Percentiles rank a stretch among this genome's conserved stretches.
Conservation (phyloP, 2,888 invertebrate species). For the Caenorhabditis sulstoni region DNA sequence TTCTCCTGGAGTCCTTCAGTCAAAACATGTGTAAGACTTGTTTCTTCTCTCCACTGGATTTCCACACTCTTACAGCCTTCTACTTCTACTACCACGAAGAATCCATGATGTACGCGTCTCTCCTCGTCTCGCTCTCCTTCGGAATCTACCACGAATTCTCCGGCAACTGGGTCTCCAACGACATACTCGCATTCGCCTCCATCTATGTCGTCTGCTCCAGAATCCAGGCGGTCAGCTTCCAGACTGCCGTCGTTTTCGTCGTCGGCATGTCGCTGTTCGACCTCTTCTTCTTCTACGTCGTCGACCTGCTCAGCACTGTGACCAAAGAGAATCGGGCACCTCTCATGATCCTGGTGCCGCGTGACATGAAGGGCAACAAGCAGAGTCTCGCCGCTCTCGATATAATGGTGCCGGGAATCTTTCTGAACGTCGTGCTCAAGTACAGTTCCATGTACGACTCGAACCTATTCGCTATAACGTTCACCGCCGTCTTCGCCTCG, state of each 20-base stretch:
- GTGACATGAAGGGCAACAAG: constrained; percentile 66
- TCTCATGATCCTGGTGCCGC: constrained; percentile 65
- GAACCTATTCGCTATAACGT: constrained; percentile 60
- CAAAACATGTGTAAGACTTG: constrained; percentile 61
- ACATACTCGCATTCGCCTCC: constrained; percentile 68
- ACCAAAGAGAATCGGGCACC: constrained; percentile 65
- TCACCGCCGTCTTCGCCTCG: constrained; percentile 60
- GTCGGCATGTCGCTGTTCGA: constrained; percentile 67
- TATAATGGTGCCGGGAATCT: constrained; percentile 70
- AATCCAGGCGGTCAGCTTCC: constrained; percentile 68
- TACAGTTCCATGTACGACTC: constrained; percentile 73
- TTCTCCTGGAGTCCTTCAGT: constrained; percentile 66
- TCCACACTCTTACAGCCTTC: constrained; percentile 59
- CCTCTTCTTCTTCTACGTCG: constrained; percentile 69
- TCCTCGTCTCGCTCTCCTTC: constrained; percentile 58
- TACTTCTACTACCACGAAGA: constrained; percentile 72
- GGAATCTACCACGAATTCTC: constrained; percentile 65
- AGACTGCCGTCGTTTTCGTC: constrained; percentile 62
- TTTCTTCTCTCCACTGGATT: neutral
- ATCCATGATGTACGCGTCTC: constrained; percentile 64
- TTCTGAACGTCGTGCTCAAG: constrained; percentile 68
- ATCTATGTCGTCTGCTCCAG: constrained; percentile 69
- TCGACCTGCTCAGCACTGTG: constrained; percentile 69
- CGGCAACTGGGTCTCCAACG: constrained; percentile 69
- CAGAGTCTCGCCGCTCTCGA: constrained; percentile 68